Conservation (phyloP, 2,888 invertebrate species). For the Heterodera filipjevi region DNA sequence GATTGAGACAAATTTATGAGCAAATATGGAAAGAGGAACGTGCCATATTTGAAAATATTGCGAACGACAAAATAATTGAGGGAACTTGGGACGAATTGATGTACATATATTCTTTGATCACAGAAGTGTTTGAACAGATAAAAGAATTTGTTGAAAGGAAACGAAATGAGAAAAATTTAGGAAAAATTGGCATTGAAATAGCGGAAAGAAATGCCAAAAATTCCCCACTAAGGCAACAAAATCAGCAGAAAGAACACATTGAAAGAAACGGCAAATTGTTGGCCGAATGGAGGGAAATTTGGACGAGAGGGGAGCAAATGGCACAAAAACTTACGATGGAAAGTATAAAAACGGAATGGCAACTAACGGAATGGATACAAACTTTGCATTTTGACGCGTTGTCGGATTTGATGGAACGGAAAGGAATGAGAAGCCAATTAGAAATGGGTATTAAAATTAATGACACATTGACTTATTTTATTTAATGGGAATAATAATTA, state of each 20-base stretch:
- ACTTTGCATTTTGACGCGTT: neutral
- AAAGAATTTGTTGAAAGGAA: neutral
- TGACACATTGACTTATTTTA: neutral
- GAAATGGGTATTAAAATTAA: neutral
- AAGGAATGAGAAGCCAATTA: neutral
- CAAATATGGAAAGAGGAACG: neutral
- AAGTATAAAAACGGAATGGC: neutral
- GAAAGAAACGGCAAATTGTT: neutral
- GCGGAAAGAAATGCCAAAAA: neutral
- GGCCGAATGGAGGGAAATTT: neutral
- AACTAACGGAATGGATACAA: neutral
- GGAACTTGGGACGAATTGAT: neutral
- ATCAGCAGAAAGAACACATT: neutral
- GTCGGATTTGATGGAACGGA: neutral
- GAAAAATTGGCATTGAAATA: neutral
- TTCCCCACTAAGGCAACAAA: neutral
- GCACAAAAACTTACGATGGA: neutral
- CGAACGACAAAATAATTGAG: neutral
- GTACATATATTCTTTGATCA: neutral
- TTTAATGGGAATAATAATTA: neutral
- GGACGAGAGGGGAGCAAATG: neutral
- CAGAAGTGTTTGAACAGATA: neutral
- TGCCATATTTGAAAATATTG: neutral
- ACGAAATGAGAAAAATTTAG: neutral
- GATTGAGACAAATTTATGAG: conserved; percentile 1